These are phyloP conservation scores for Falcaria lacertinaria DNA, from an alignment of 2,888 invertebrate genomes.

Conservation along the genomic window DNA sequence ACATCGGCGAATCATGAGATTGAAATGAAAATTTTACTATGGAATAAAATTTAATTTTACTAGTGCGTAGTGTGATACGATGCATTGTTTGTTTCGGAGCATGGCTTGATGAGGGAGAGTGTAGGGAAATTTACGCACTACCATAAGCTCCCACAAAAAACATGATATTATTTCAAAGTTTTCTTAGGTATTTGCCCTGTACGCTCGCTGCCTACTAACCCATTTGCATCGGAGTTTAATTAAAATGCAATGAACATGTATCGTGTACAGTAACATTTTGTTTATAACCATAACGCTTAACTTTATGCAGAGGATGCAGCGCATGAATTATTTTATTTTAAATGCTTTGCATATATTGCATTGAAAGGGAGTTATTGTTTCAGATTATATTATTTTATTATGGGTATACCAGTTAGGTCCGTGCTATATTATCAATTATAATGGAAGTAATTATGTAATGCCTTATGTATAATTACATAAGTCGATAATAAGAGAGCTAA, in stretches of 20 bases:
- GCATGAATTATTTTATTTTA: too few relatives aligned
- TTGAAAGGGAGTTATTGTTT: too few relatives aligned
- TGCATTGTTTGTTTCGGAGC: slow-evolving; percentile 1
- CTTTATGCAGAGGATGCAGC: too few relatives aligned
- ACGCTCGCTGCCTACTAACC: slow-evolving; percentile 11
- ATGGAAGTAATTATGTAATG: too few relatives aligned
- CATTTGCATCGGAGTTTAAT: slow-evolving; percentile 32
- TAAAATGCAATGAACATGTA: slow-evolving; percentile 26
- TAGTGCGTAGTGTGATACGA: slow-evolving; percentile 7
- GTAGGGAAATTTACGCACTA: not conserved
- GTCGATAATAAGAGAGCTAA: too few relatives aligned
- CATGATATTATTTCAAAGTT: slow-evolving; percentile 16
- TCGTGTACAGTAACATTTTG: slow-evolving; percentile 17
- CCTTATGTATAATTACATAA: too few relatives aligned
- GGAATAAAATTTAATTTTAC: slow-evolving; percentile 6
- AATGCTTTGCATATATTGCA: too few relatives aligned
- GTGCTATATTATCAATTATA: too few relatives aligned
- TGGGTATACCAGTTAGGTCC: too few relatives aligned
- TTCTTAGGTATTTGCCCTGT: slow-evolving; percentile 7
- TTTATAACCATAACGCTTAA: not conserved
- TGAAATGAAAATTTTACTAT: slow-evolving; percentile 1
- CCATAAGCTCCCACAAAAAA: slow-evolving; percentile 1
- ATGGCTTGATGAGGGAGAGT: not conserved
- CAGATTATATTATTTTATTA: too few relatives aligned
- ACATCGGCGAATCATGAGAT: slow-evolving; percentile 4